Evolutionary conservation across 1,140 invertebrate genomes (phyloP).

Genomic region (Triops cancriformis): DNA sequence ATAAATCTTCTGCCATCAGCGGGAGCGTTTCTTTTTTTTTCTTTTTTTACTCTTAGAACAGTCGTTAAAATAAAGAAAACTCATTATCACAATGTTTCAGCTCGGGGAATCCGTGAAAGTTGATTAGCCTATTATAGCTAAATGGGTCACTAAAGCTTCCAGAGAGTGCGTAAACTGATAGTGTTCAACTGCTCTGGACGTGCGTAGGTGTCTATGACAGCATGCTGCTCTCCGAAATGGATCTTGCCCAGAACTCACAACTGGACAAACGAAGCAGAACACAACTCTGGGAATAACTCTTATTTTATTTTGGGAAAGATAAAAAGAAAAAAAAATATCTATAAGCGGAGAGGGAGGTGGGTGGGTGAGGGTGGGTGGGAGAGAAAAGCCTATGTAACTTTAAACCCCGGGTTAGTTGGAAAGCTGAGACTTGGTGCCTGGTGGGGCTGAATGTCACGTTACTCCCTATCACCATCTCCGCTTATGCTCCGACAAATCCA

Average conservation of each 20-base stretch:
- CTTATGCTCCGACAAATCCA: constrained; percentile 7
- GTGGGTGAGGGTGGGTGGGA: background rate
- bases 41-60: background rate
- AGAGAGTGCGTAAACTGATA: background rate
- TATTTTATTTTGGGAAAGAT: too few species aligned
- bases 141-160: background rate
- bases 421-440: background rate
- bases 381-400: background rate
- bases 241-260: background rate
- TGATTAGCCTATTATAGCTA: too few species aligned
- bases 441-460: background rate
- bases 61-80: background rate
- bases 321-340: too few species aligned
- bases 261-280: background rate
- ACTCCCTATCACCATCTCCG: background rate
- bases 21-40: background rate
- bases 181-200: background rate
- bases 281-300: background rate
- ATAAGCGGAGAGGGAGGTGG: too few species aligned
- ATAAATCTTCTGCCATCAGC: background rate
- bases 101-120: background rate
- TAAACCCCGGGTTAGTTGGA: constrained; percentile 12
- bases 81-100: background rate
- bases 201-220: constrained; percentile 6
- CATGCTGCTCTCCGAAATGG: background rate